Evolutionary conservation across 2,113 vertebrate species (phyloP), one percentile per base, ranked within the genome.

Genomic region (Sorex fumeus): DNA sequence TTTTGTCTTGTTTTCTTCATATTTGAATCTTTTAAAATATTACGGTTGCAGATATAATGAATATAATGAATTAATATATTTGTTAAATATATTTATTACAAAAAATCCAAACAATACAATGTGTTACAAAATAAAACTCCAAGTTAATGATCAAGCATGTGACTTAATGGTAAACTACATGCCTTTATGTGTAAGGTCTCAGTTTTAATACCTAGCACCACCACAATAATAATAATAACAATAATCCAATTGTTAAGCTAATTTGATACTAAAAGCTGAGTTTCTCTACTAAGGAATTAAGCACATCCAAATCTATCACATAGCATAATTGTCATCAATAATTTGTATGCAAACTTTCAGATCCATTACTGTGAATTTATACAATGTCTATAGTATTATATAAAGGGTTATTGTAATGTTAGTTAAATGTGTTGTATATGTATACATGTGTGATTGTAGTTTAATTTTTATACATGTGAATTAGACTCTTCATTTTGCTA

Each of bases 51-150:
- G 62, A 84, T 72, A 53, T 40, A 40, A 40, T 40, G 4, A 40
- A 40, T 40, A 60, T 89, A 87, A 87, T 69, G 67, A 60, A 47
- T 76, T 43, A 76, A 28, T 57, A 64, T 64, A 60, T 77, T 12
- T 34, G 40, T 40, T 40, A 40, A 40, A 40, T 40, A 40, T 40
- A 40, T 67, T 43, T 81, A 40, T 80, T 13, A 60, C 60, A 80
- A 91, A 91, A 92, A 87, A 62, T 62, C 84, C 79, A 69, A 30
- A 64, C 18, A 34, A 27, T 62, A 75, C 43, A 80, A 87, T 81
- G 81, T 88, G 40, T 93, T 91, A 66, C 6, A 76, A 66, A 71
- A 13, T 76, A n/a, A 80, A 88, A 90, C 70, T 78, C 16, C 64
- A 36, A 72, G 53, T 40, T 40, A 40, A 40, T 40, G 40, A 40